phyloP scores from a whole-genome alignment of 2,888 invertebrate genomes.

The Sarcophaga carnaria region DNA sequence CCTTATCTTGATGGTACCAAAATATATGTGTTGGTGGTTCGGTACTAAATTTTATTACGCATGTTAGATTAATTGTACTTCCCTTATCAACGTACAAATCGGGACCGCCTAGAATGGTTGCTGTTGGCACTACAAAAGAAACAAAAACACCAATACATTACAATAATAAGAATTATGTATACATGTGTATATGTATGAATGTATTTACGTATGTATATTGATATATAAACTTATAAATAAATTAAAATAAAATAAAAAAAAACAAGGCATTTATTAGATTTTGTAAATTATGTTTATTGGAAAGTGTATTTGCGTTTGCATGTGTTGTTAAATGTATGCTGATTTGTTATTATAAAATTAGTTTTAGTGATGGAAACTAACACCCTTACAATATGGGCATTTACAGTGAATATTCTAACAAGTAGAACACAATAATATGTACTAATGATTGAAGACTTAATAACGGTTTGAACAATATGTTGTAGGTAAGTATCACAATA shows the following conservation, averaged over 20 bases:
- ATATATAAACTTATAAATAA: too few species aligned
- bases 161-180: constrained; percentile 7
- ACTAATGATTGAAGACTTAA: too few species aligned
- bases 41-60: constrained; percentile 90
- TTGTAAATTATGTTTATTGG: constrained; percentile 36
- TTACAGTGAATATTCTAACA: too few species aligned
- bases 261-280: constrained; percentile 37
- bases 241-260: neutral
- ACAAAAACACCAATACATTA: constrained; percentile 8
- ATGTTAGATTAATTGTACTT: constrained; percentile 92
- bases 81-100: constrained; percentile 91
- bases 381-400: too few species aligned
- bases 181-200: neutral
- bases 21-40: constrained; percentile 96
- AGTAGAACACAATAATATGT: too few species aligned
- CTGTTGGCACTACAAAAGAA: constrained; percentile 86
- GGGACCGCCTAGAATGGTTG: constrained; percentile 90
- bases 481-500: too few species aligned
- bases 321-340: too few species aligned
- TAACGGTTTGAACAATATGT: too few species aligned
- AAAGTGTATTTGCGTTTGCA: too few species aligned
- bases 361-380: too few species aligned
- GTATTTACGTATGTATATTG: neutral
- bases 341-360: too few species aligned
- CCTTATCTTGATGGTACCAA: constrained; percentile 97